phyloP scores from a whole-genome alignment of 2,797 vertebrate genomes.

The Lindbergichthys nudifrons region DNA sequence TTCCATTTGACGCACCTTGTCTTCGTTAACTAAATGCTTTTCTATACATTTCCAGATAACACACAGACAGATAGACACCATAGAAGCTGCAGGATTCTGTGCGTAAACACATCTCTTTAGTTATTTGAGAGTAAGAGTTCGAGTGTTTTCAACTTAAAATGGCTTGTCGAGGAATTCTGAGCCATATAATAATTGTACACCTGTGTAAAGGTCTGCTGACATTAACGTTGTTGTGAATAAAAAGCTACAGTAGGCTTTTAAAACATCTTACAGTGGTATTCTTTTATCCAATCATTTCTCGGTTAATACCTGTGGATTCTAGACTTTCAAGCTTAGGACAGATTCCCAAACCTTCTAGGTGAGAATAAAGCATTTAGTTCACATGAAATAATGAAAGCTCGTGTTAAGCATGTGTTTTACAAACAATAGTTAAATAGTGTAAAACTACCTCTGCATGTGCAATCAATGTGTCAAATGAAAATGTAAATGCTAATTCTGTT shows the following conservation, averaged over 20 bases:
- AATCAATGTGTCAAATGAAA: neutral
- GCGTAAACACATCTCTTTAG: constrained; percentile 1
- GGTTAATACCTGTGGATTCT: constrained; percentile 37
- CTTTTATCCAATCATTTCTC: constrained; percentile 31
- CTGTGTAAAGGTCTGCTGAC: constrained; percentile 2
- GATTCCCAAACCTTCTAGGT: constrained; percentile 38
- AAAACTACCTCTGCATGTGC: constrained; percentile 2
- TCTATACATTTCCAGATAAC: constrained; percentile 19
- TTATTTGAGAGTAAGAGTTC: too few relatives aligned
- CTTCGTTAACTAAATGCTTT: constrained; percentile 23
- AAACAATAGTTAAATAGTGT: constrained; percentile 3
- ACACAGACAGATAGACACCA: neutral
- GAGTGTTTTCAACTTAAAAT: too few relatives aligned
- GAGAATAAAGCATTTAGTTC: constrained; percentile 36
- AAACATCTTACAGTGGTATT: constrained; percentile 1
- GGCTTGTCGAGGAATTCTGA: too few relatives aligned
- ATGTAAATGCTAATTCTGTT: constrained; percentile 9
- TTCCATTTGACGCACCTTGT: constrained; percentile 20
- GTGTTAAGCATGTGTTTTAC: neutral
- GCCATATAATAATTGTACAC: neutral
- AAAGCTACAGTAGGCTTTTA: neutral
- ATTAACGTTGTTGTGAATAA: constrained; percentile 20
- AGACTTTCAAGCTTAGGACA: constrained; percentile 27
- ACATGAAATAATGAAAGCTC: constrained; percentile 26
- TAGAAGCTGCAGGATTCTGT: constrained; percentile 6